Conservation (phyloP, 2,888 invertebrate genomes). For the Ornithoptera priamus region DNA sequence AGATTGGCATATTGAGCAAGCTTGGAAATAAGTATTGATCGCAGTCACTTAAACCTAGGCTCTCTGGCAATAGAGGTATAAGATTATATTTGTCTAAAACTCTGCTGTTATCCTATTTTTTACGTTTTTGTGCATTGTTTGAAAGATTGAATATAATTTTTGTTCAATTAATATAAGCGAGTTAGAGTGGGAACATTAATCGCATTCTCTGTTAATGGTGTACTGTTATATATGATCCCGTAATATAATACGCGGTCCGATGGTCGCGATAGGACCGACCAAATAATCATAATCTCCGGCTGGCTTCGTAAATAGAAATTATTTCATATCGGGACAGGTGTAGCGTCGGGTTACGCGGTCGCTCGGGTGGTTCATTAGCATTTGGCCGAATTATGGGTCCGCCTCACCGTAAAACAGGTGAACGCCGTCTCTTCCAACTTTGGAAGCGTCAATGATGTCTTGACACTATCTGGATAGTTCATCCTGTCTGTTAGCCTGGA, state of each 20-base stretch:
- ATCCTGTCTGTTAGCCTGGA: slow-evolving; percentile 56
- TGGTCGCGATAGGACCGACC: slow-evolving; percentile 60
- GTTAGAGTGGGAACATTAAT: background rate
- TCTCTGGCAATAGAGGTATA: too few species aligned
- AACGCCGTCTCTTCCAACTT: slow-evolving; percentile 61
- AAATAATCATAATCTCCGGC: slow-evolving; percentile 72
- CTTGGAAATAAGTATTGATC: too few species aligned
- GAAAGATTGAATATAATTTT: too few species aligned
- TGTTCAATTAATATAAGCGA: background rate
- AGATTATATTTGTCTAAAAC: too few species aligned
- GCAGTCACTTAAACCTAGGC: too few species aligned
- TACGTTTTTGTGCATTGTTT: too few species aligned
- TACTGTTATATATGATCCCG: slow-evolving; percentile 59
- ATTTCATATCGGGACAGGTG: slow-evolving; percentile 74
- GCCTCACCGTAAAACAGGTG: slow-evolving; percentile 54
- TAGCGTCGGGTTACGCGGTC: slow-evolving; percentile 66
- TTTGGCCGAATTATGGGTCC: slow-evolving; percentile 67
- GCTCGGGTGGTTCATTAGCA: slow-evolving; percentile 58
- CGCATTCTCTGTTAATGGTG: slow-evolving; percentile 55
- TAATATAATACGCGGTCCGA: slow-evolving; percentile 71
- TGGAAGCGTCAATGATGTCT: slow-evolving; percentile 47
- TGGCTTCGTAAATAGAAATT: slow-evolving; percentile 74
- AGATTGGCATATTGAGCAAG: too few species aligned
- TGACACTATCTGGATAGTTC: slow-evolving; percentile 62
- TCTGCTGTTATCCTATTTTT: too few species aligned